These are phyloP conservation scores for Holcopasites calliopsidis DNA, from an alignment of 1,140 invertebrate genomes.

Conservation along the genomic window DNA sequence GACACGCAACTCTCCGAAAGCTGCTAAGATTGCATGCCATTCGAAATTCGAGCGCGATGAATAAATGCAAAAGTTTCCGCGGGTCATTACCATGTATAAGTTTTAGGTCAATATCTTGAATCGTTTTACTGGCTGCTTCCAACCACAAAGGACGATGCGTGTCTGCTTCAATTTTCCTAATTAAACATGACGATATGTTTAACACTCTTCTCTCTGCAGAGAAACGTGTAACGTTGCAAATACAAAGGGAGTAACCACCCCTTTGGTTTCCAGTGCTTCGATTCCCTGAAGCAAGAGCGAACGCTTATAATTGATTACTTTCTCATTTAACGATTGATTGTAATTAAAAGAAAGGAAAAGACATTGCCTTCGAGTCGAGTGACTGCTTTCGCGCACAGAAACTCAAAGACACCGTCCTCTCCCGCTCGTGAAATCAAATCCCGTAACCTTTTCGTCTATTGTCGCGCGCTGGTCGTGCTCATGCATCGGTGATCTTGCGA, in stretches of 20 bases:
- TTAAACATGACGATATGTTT: too few relatives aligned
- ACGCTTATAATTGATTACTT: too few relatives aligned
- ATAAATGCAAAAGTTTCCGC: background rate
- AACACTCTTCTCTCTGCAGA: too few relatives aligned
- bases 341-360: too few relatives aligned
- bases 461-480: background rate
- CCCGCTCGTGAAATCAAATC: background rate
- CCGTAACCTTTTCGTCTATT: background rate
- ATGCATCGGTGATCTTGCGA: background rate
- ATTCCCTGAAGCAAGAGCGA: too few relatives aligned
- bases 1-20: too few relatives aligned
- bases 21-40: background rate
- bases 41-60: background rate
- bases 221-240: too few relatives aligned
- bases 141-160: background rate
- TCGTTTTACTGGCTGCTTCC: background rate
- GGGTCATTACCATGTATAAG: background rate
- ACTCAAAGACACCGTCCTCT: background rate
- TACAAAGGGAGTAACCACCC: too few relatives aligned
- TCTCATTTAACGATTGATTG: too few relatives aligned
- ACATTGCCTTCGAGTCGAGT: too few relatives aligned
- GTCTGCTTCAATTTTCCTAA: too few relatives aligned
- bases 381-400: background rate
- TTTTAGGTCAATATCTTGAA: background rate
- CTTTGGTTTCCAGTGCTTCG: too few relatives aligned